phyloP scores from a whole-genome alignment of 2,113 vertebrate species.

The Vidua macroura region DNA sequence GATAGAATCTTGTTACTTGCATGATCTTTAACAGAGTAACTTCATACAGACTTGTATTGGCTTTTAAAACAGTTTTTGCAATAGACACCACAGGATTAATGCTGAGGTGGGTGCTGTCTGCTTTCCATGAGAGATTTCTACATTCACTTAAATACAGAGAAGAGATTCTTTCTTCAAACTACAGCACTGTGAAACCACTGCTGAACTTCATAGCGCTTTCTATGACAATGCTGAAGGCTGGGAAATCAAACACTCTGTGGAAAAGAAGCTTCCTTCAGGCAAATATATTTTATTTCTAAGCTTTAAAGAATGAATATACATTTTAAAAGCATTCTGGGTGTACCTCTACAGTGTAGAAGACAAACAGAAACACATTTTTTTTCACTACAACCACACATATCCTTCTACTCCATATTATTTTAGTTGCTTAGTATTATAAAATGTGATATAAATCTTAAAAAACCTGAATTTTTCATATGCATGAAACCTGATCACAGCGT shows the following conservation, averaged over 20 bases:
- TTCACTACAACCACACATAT: not conserved
- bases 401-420: not conserved
- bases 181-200: not conserved
- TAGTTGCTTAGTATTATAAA: not conserved
- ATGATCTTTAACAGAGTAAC: not conserved
- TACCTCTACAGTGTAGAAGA: not conserved
- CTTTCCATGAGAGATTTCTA: not conserved
- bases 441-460: not conserved
- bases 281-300: not conserved
- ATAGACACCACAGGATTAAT: not conserved
- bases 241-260: not conserved
- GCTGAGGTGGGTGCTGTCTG: not conserved
- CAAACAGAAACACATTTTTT: not conserved
- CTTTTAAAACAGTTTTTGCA: not conserved
- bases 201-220: not conserved
- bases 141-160: not conserved
- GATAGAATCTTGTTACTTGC: not conserved
- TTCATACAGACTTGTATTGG: not conserved
- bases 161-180: not conserved
- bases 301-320: fast-evolving
- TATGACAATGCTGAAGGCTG: not conserved
- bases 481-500: not conserved
- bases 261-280: not conserved
- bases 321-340: not conserved
- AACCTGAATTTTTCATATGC: fast-evolving